Evolutionary conservation across 2,797 vertebrate species (phyloP).

Genomic region (Myotis pilosus): DNA sequence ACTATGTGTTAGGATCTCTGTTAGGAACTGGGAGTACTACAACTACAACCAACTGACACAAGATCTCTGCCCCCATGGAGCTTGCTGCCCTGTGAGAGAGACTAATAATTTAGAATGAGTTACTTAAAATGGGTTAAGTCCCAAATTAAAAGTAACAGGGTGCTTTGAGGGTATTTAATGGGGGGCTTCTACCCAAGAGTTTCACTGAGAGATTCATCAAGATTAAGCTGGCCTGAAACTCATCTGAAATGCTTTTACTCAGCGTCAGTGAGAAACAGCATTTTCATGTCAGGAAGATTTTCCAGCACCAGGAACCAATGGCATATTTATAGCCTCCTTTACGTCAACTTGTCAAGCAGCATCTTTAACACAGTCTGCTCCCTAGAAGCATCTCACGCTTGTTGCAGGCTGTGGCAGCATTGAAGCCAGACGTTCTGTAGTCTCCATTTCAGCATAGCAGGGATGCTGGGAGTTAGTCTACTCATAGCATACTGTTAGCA

Average conservation of each 20-base stretch:
- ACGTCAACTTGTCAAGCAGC: conserved; percentile 68
- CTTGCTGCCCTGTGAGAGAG: neutral
- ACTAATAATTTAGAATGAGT: neutral
- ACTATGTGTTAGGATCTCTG: neutral
- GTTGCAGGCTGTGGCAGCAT: neutral
- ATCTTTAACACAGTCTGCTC: conserved; percentile 64
- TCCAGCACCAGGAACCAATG: conserved; percentile 59
- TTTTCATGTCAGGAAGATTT: conserved; percentile 60
- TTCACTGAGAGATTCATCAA: neutral
- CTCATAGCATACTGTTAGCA: neutral
- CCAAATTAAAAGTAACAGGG: conserved; percentile 13
- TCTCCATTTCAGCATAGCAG: neutral
- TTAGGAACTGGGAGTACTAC: neutral
- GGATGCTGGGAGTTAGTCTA: neutral
- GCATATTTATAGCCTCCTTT: conserved; percentile 71
- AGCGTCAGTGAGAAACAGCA: conserved; percentile 51
- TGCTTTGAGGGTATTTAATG: neutral
- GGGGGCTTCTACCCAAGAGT: neutral
- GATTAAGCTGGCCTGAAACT: conserved; percentile 28
- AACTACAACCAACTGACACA: neutral
- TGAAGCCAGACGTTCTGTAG: conserved; percentile 46
- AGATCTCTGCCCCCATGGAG: neutral
- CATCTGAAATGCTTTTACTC: conserved; percentile 55
- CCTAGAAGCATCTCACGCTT: conserved; percentile 24
- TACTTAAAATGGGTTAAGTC: neutral